phyloP scores from a whole-genome alignment of 2,888 invertebrate genomes.

The Odontothrips loti region DNA sequence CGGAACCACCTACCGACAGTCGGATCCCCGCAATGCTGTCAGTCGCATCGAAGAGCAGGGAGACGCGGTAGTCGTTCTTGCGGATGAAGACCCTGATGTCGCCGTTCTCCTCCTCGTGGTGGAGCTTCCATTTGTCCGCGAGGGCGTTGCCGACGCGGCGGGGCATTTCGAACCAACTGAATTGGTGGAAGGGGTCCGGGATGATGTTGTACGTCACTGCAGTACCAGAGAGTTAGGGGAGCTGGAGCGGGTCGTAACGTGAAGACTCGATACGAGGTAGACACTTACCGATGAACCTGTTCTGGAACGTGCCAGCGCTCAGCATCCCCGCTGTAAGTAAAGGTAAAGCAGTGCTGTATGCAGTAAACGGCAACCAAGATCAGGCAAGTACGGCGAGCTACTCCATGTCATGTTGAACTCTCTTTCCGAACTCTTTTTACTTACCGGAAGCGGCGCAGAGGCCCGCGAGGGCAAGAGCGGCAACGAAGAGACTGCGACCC shows the following conservation, averaged over 20 bases:
- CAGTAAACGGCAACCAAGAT: no score
- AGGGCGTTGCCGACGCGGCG: background rate
- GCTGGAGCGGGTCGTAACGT: no score
- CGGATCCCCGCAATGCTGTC: constrained; percentile 8
- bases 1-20: background rate
- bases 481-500: background rate
- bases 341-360: no score
- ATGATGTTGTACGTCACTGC: background rate
- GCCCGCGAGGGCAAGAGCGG: background rate
- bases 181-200: background rate
- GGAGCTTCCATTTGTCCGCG: background rate
- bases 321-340: no score
- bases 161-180: background rate
- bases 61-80: constrained; percentile 28
- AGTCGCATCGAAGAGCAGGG: constrained; percentile 28
- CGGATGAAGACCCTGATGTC: constrained; percentile 28
- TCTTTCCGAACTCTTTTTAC: no score
- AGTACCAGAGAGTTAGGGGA: no score
- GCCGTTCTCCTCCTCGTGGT: background rate
- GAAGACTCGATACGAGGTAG: no score
- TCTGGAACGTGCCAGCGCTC: no score
- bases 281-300: no score
- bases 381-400: no score
- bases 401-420: no score
- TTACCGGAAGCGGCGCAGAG: background rate